phyloP scores from a whole-genome alignment of 2,797 vertebrate species.

The Lacerta agilis region DNA sequence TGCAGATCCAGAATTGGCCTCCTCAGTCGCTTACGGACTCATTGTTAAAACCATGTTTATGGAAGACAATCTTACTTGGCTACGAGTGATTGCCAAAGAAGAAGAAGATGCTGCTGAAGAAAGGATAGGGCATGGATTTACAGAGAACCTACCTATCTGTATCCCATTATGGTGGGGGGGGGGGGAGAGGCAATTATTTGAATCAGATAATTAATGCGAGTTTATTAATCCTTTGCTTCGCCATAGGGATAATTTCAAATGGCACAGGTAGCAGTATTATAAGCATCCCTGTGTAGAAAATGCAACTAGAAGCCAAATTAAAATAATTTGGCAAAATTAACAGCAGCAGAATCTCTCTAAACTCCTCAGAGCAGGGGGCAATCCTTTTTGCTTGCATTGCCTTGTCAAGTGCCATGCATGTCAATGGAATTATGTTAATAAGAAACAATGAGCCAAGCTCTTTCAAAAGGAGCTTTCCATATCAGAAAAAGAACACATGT shows the following conservation, averaged over 20 bases:
- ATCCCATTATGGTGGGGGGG: not conserved
- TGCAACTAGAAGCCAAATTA: not conserved
- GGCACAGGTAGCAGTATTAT: not conserved
- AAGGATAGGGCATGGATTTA: not conserved
- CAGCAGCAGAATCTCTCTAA: not conserved
- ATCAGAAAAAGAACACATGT: not conserved
- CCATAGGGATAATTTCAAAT: not conserved
- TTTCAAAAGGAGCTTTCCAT: not conserved
- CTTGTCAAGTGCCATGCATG: not conserved
- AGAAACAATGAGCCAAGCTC: not conserved
- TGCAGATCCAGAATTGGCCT: too few relatives aligned
- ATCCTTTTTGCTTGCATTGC: not conserved
- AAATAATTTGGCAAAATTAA: not conserved
- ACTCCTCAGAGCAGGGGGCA: not conserved
- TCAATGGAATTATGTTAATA: not conserved
- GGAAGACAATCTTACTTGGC: too few relatives aligned
- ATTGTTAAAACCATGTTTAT: too few relatives aligned
- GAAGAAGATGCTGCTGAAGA: not conserved
- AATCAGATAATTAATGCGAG: not conserved
- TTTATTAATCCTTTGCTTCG: not conserved
- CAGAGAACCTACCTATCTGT: not conserved
- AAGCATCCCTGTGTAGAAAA: not conserved
- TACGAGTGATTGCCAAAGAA: too few relatives aligned
- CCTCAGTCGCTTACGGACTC: too few relatives aligned
- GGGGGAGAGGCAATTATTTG: not conserved